Evolutionary conservation across 2,888 invertebrate genomes (phyloP), one percentile per base, ranked within the genome.

Genomic region (Leucozona laternaria): DNA sequence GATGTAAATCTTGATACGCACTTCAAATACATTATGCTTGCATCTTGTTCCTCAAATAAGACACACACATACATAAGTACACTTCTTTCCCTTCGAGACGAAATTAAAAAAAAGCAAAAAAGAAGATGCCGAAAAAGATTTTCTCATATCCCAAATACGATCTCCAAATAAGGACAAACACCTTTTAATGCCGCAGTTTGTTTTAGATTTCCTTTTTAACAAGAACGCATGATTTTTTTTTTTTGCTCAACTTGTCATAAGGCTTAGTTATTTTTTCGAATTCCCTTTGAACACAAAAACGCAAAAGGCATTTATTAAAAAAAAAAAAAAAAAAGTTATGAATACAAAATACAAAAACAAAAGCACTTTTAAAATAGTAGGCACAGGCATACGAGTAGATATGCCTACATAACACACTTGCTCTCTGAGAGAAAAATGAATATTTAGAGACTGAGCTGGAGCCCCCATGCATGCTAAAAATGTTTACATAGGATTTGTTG

Each of bases 401-500:
- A 25, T 20, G 37, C 68, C 53, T 50, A 68, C 45, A 53, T n/a
- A 48, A 22, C 20, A 40, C 22, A 7, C 58, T 37, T 7, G 11
- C 45, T 40, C 48, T 20, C 1, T 11, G n/a, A 25, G 6, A 37
- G 50, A 1, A 25, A 34, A 50, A 34, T 7, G 22, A 37, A 8
- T 50, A 34, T 68, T 53, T 48, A 43, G 58, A 68, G 31, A 25
- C 20, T 8, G 58, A 60, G 64, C 58, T 34, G n/a, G n/a, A n/a
- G n/a, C n/a, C 58, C 43, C 66, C 60, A 79, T 79, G 73, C 70
- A 79, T 83, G 73, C 73, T 80, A 64, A 84, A 84, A 66, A 40
- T 76, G 80, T 84, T 80, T 80, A 84, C 83, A 79, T 76, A 78
- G 50, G 72, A 75, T 75, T 62, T 76, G 79, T 76, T 75, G 79